Evolutionary conservation across 2,797 vertebrate genomes (phyloP).

Genomic region (Trematomus bernacchii): DNA sequence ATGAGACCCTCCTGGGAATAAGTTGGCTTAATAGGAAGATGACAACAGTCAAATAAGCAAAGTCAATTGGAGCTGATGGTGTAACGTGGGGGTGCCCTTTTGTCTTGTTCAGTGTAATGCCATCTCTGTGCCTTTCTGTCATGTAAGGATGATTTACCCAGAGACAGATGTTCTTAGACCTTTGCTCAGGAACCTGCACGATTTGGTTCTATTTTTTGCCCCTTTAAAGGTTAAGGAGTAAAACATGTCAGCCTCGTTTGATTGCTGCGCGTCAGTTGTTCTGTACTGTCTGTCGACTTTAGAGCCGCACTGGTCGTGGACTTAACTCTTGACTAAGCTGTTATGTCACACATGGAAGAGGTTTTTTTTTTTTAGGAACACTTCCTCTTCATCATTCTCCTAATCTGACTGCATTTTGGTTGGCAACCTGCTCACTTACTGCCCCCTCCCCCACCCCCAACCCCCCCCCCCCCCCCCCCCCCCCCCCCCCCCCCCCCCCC

Average conservation of each 20-base stretch:
- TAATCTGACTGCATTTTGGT: slow-evolving; percentile 57
- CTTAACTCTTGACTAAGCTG: slow-evolving; percentile 35
- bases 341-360: slow-evolving; percentile 42
- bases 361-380: slow-evolving; percentile 53
- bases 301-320: slow-evolving; percentile 32
- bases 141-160: slow-evolving; percentile 83
- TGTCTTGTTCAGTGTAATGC: slow-evolving; percentile 70
- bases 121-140: slow-evolving; percentile 74
- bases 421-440: slow-evolving; percentile 73
- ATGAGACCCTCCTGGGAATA: slow-evolving; percentile 9
- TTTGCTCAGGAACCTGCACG: slow-evolving; percentile 65
- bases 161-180: slow-evolving; percentile 82
- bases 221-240: slow-evolving; percentile 78
- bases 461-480: slow-evolving; percentile 56
- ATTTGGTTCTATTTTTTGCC: slow-evolving; percentile 79
- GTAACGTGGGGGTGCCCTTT: slow-evolving; percentile 72
- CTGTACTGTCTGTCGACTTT: slow-evolving; percentile 34
- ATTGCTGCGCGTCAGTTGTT: slow-evolving; percentile 48
- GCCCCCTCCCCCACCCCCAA: slow-evolving; percentile 44
- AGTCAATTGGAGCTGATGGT: slow-evolving; percentile 63
- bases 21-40: slow-evolving; percentile 44
- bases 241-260: slow-evolving; percentile 50
- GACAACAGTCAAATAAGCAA: slow-evolving; percentile 62
- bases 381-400: slow-evolving; percentile 36
- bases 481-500: slow-evolving; percentile 45